Base-by-base conservation (phyloP, 2,797 vertebrate species). In the Sebastes baramenuke region DNA sequence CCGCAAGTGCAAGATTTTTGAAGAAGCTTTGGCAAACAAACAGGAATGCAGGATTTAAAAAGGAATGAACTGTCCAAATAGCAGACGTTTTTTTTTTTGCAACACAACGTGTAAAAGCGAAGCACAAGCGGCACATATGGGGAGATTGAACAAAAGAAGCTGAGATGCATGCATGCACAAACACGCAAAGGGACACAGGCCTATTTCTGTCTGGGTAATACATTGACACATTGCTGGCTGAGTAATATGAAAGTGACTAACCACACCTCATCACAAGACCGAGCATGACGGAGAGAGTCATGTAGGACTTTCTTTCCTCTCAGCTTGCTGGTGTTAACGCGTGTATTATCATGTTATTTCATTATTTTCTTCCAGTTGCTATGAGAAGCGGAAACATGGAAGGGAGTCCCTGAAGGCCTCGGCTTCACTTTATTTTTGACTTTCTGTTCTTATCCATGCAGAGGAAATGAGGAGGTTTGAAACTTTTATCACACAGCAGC, bases 211-310 rank as follows among this genome's bases (percentile, higher is more conserved):
- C 84, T 82, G 52, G 56, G 56, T 59, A 80, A 62, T 62, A 30
- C 2, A n/a, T 49, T 85, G 89, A 81, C 90, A 92, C 88, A 87
- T 74, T 71, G 77, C 68, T 90, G 78, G 75, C 81, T 88, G 89
- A 87, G 85, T 87, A 84, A 87, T 83, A 67, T 83, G 56, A 88
- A 92, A 90, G 73, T 86, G 87, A 92, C 87, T 90, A 93, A 93
- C 92, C 89, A 87, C 90, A 87, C 89, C 89, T 93, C 82, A 83
- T 92, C 88, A 91, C 89, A 92, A 91, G 89, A 91, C 91, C 22
- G 79, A 85, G 75, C 84, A 81, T 86, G 87, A 89, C 73, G 2
- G 14, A 79, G 77, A 82, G 77, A 82, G 60, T 76, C 68, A 56
- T 61, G 9, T 5, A 27, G 30, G 36, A 80, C 20, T 24, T 52